Percentiles rank a stretch among this genome's conserved stretches.
Evolutionary conservation across 1,140 invertebrate species (phyloP).

Genomic region (Philotrypesis tridentata): DNA sequence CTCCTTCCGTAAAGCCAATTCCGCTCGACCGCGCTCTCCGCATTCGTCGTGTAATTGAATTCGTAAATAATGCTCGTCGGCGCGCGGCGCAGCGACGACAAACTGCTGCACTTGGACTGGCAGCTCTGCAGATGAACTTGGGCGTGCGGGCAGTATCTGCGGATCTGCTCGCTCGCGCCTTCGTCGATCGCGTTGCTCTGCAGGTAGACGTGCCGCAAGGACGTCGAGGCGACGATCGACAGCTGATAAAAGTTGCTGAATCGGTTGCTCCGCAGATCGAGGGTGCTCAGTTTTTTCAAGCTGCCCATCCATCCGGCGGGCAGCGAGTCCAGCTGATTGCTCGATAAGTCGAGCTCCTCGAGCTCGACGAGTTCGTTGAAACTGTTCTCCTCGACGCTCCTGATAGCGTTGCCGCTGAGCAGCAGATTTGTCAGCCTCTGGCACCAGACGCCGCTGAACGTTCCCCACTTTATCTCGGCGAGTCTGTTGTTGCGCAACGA

Average conservation of each 20-base stretch:
- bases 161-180: constrained; percentile 39
- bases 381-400: constrained; percentile 49
- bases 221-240: constrained; percentile 50
- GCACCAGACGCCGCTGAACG: constrained; percentile 47
- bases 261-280: constrained; percentile 62
- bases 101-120: background rate
- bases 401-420: constrained; percentile 60
- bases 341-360: constrained; percentile 62
- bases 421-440: constrained; percentile 54
- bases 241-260: constrained; percentile 59
- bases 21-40: background rate
- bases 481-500: constrained; percentile 61
- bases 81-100: too few species aligned
- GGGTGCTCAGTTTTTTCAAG: constrained; percentile 48
- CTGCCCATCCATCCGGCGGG: constrained; percentile 57
- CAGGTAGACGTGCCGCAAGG: constrained; percentile 55
- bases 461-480: constrained; percentile 24
- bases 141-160: constrained; percentile 53
- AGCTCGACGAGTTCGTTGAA: constrained; percentile 55
- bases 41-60: background rate
- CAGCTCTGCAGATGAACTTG: constrained; percentile 57
- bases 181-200: constrained; percentile 50
- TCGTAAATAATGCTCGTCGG: background rate
- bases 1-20: background rate
- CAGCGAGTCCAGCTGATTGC: constrained; percentile 59